Conservation (phyloP, 2,113 vertebrate genomes). For the Menura novaehollandiae region DNA sequence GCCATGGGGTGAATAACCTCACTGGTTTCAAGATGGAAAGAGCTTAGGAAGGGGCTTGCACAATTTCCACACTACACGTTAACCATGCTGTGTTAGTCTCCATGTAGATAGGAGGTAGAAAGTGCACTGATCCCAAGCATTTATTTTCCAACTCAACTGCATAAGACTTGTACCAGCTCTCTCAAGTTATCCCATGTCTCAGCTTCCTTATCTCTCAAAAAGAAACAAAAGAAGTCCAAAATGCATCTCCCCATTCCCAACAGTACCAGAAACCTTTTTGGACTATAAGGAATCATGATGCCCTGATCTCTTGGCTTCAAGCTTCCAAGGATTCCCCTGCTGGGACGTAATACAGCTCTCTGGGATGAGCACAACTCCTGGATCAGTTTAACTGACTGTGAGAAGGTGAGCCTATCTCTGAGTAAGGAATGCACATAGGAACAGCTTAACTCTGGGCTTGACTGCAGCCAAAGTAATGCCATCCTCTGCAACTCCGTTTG, state of each 20-base stretch:
- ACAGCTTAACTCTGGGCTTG: background rate
- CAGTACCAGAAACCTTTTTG: background rate
- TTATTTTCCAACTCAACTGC: background rate
- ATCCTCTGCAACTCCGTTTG: background rate
- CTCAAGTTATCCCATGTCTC: background rate
- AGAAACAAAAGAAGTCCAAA: background rate
- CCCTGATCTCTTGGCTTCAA: background rate
- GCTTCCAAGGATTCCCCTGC: background rate
- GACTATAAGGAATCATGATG: background rate
- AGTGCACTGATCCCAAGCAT: background rate
- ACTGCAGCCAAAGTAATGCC: background rate
- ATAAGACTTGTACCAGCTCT: background rate
- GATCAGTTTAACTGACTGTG: background rate
- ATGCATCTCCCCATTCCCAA: background rate
- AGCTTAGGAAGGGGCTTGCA: background rate
- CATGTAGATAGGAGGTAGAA: background rate
- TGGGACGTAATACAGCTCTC: background rate
- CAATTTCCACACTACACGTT: background rate
- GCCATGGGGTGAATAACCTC: background rate
- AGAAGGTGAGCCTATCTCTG: background rate
- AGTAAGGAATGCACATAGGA: background rate
- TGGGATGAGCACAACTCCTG: background rate
- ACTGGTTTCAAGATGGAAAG: background rate
- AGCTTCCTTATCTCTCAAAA: background rate
- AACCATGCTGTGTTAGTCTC: accelerated